A percentile compares a stretch with the other conserved stretches of the same genome.
These are phyloP conservation scores for Chiloscyllium plagiosum DNA, from an alignment of 2,113 vertebrate species.

Conservation along the genomic window DNA sequence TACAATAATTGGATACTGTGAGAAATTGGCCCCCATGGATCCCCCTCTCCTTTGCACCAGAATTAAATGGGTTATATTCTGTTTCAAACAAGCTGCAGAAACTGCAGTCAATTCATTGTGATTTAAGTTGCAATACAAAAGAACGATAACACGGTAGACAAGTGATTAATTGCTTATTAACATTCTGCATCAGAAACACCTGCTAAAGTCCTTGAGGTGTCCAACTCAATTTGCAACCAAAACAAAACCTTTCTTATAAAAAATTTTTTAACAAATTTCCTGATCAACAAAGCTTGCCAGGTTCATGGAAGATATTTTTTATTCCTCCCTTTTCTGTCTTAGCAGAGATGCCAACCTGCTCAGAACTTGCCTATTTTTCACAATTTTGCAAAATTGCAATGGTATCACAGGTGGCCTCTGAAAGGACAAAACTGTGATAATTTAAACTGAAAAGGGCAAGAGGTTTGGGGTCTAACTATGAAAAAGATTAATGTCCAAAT, in stretches of 20 bases:
- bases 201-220: constrained; percentile 23
- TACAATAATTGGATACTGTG: too few species aligned
- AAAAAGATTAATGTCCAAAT: not conserved
- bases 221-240: constrained; percentile 13
- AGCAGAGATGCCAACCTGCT: not conserved
- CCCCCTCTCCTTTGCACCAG: not conserved
- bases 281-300: not conserved
- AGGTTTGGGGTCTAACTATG: not conserved
- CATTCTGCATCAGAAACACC: constrained; percentile 14
- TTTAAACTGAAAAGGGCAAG: not conserved
- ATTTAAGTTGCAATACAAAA: not conserved
- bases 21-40: not conserved
- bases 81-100: not conserved
- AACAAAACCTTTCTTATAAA: not conserved
- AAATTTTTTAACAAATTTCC: not conserved
- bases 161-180: constrained; percentile 27
- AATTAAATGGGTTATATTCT: not conserved
- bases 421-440: not conserved
- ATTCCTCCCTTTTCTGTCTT: not conserved
- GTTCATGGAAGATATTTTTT: not conserved
- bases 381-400: not conserved
- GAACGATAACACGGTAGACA: not conserved
- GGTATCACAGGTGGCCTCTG: not conserved
- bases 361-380: not conserved
- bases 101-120: not conserved